Evolutionary conservation across 2,888 invertebrate species (phyloP).

Genomic region (Cataglyphis rosenhaueri): DNA sequence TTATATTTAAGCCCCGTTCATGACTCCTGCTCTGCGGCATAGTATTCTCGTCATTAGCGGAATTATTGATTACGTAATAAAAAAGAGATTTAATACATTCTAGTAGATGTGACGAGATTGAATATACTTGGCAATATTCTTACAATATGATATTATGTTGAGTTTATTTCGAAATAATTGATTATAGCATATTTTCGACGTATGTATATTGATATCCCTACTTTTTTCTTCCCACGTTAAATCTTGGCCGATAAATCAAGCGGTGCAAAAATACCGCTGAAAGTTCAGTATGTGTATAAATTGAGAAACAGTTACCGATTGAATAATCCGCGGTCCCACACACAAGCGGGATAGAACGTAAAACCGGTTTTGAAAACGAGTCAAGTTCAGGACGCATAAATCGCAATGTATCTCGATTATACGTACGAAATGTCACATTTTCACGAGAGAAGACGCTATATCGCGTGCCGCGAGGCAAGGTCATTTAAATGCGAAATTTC

Average conservation of each 20-base stretch:
- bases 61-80: background rate
- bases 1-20: background rate
- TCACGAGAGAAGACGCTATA: conserved; percentile 11
- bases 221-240: background rate
- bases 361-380: conserved; percentile 62
- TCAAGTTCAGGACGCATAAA: conserved; percentile 57
- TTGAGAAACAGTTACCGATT: conserved; percentile 45
- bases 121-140: background rate
- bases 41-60: background rate
- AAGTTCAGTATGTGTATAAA: conserved; percentile 14
- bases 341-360: conserved; percentile 37
- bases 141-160: background rate
- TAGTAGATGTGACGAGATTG: background rate
- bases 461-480: conserved; percentile 54
- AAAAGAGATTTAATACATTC: background rate
- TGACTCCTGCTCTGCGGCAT: background rate
- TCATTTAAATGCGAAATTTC: conserved; percentile 53
- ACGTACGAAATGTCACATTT: conserved; percentile 39
- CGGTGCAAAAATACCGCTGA: conserved; percentile 6
- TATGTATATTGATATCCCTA: background rate
- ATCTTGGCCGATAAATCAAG: conserved; percentile 14
- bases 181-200: no score
- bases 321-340: conserved; percentile 37
- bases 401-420: conserved; percentile 40
- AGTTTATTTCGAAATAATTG: background rate